Conservation (phyloP, 2,797 vertebrate species). For the Mus spretus region DNA sequence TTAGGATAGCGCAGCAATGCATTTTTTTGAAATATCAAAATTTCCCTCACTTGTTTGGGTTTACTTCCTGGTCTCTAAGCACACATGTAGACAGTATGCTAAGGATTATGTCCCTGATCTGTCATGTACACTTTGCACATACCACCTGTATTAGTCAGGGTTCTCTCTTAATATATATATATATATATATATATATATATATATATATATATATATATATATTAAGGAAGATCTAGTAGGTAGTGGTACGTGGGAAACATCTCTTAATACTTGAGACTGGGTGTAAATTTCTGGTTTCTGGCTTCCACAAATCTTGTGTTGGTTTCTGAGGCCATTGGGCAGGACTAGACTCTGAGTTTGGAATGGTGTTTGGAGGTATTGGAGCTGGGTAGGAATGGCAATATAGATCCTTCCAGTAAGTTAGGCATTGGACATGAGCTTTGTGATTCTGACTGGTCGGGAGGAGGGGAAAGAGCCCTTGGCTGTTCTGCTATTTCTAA, state of each 20-base stretch:
- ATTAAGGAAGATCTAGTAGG: background rate
- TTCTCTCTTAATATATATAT: background rate
- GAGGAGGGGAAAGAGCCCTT: background rate
- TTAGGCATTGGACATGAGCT: too few species aligned
- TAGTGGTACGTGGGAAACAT: background rate
- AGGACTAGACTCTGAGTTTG: background rate
- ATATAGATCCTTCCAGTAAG: background rate
- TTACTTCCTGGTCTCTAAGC: too few species aligned
- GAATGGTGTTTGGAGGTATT: background rate
- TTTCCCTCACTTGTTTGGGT: too few species aligned
- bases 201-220: too few species aligned
- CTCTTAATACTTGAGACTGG: background rate
- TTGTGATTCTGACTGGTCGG: background rate
- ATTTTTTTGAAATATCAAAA: too few species aligned
- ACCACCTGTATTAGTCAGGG: too few species aligned
- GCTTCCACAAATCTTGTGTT: background rate
- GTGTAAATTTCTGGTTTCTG: constrained; percentile 46
- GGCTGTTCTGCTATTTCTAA: background rate
- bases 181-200: too few species aligned
- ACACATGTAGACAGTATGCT: too few species aligned
- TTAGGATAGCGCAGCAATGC: too few species aligned
- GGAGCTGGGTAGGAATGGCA: background rate
- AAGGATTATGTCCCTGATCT: too few species aligned
- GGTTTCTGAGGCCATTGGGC: constrained; percentile 18
- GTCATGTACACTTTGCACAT: too few species aligned